These are phyloP conservation scores for Balearica regulorum DNA, from an alignment of 2,797 vertebrate genomes.

Conservation along the genomic window DNA sequence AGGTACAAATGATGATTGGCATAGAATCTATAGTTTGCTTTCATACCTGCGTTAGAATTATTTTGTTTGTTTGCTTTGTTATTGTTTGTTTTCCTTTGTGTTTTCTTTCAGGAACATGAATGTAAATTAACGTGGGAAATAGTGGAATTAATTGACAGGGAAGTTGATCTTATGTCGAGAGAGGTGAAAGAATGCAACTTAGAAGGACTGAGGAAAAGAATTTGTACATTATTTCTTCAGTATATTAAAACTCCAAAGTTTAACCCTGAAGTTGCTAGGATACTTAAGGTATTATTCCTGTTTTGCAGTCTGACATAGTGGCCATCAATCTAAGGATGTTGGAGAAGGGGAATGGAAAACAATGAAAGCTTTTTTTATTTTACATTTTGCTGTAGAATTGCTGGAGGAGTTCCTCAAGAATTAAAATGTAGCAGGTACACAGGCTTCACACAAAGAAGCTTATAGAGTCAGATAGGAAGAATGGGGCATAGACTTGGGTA, in stretches of 20 bases:
- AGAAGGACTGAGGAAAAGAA: conserved; percentile 88
- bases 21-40: background rate
- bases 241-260: conserved; percentile 88
- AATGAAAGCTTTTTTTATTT: background rate
- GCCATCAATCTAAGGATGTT: background rate
- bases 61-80: background rate
- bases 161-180: conserved; percentile 85
- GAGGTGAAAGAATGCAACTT: conserved; percentile 79
- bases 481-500: background rate
- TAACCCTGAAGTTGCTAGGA: conserved; percentile 83
- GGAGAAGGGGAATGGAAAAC: background rate
- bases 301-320: background rate
- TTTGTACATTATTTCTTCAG: conserved; percentile 89
- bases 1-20: background rate
- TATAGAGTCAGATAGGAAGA: background rate
- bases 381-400: background rate
- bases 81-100: background rate
- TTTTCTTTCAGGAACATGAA: conserved; percentile 80
- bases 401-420: background rate
- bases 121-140: conserved; percentile 88
- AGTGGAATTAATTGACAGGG: conserved; percentile 86
- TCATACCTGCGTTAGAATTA: background rate
- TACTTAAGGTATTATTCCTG: conserved; percentile 80
- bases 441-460: background rate
- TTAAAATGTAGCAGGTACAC: background rate